phyloP scores from a whole-genome alignment of 2,888 invertebrate species.

The Lithosia quadra region DNA sequence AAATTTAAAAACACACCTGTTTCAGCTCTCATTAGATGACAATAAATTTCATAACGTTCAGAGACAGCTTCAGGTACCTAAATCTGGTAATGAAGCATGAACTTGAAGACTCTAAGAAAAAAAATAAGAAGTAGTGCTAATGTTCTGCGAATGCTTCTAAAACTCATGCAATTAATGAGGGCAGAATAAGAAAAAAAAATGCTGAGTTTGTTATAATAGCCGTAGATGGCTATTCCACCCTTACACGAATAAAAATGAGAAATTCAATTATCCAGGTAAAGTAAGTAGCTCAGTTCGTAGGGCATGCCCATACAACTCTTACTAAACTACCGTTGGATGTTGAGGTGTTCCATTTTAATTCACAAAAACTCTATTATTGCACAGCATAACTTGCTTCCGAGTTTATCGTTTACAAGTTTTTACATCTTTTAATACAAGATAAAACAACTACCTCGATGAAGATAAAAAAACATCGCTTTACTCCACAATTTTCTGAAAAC shows the following conservation, averaged over 20 bases:
- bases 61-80: too few species aligned
- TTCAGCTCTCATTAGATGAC: too few species aligned
- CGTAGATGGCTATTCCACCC: too few species aligned
- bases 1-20: too few species aligned
- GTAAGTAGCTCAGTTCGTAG: not conserved
- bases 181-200: too few species aligned
- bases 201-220: not conserved
- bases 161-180: too few species aligned
- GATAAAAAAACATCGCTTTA: constrained; percentile 33
- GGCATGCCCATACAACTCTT: not conserved
- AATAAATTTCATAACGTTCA: too few species aligned
- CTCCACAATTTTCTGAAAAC: constrained; percentile 24
- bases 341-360: not conserved
- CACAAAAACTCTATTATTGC: constrained; percentile 15
- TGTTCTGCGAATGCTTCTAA: too few species aligned
- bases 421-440: constrained; percentile 15
- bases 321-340: not conserved
- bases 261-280: not conserved
- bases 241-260: not conserved
- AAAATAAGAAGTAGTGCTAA: too few species aligned
- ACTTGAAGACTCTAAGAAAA: too few species aligned
- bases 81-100: too few species aligned
- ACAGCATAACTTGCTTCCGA: constrained; percentile 17
- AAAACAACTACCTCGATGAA: constrained; percentile 36
- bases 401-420: constrained; percentile 23